A percentile compares a stretch with the other conserved stretches of the same genome.
phyloP scores from a whole-genome alignment of 2,113 vertebrate species.

The Myrmecophaga tridactyla region DNA sequence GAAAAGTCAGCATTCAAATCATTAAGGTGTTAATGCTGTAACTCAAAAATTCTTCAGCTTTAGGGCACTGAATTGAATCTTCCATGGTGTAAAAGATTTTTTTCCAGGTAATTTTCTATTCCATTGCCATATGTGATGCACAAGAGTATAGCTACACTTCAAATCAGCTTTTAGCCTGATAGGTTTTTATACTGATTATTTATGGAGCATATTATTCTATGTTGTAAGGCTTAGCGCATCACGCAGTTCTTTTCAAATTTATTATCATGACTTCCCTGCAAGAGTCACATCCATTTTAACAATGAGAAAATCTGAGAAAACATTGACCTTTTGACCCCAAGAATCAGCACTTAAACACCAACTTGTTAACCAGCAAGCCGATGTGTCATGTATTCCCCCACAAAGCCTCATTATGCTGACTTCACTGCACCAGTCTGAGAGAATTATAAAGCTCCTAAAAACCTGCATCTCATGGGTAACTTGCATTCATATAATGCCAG shows the following conservation, averaged over 20 bases:
- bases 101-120: conserved; percentile 61
- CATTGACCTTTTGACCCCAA: background rate
- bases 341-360: background rate
- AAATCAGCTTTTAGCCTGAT: background rate
- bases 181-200: conserved; percentile 46
- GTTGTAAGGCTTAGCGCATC: background rate
- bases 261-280: conserved; percentile 4
- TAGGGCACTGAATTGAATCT: conserved; percentile 39
- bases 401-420: background rate
- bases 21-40: conserved; percentile 51
- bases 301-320: background rate
- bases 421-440: background rate
- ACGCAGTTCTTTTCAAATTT: conserved; percentile 35
- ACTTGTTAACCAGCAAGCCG: background rate
- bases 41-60: conserved; percentile 54
- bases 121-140: conserved; percentile 21
- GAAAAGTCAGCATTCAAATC: conserved; percentile 46
- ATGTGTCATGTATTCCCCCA: background rate
- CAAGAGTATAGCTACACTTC: conserved; percentile 27
- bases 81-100: conserved; percentile 47
- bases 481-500: background rate
- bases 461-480: background rate
- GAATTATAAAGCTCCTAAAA: background rate
- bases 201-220: conserved; percentile 14
- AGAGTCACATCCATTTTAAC: background rate